Evolutionary conservation across 2,797 vertebrate species (phyloP), one percentile per base, ranked within the genome.

Genomic region (Sebastes vulpes): DNA sequence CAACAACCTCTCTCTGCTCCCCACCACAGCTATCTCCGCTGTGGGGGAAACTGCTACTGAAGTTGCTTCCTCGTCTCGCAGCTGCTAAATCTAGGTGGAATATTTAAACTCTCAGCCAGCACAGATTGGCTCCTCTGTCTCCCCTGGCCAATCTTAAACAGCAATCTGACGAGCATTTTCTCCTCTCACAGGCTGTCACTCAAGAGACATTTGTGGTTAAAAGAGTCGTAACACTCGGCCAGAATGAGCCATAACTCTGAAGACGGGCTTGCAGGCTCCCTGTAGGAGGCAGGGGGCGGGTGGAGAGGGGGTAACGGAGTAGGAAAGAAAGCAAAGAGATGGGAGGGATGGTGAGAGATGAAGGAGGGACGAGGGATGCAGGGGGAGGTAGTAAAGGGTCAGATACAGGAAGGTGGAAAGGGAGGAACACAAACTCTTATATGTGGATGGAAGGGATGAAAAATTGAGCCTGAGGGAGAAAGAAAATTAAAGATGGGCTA

Each of bases 141-240:
- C 82, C 57, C 23, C 23, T 38, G 75, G 72, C 69, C 74, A 77
- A 87, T 92, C 86, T 87, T 32, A 68, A 78, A 76, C 77, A 76
- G 72, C 89, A 86, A 86, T 92, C 91, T 84, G 74, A 89, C 87
- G 76, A 84, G 79, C 78, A 81, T 87, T 89, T 85, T 82, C 89
- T 77, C 73, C 69, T 73, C 82, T 90, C 77, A 69, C 59, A 54
- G 79, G 68, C 88, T 85, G 90, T 89, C 91, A 87, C 86, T 92
- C 81, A 91, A 48, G 77, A 88, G 74, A 85, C 60, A 73, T 87
- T 85, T 77, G 84, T 25, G 86, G 85, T 77, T 80, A 77, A 87
- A 92, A 85, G 86, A 88, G 82, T 78, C 32, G 73, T 81, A 87
- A 82, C 89, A 77, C 75, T 81, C 11, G 32, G 74, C 73, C 78